These are phyloP conservation scores for Bettongia penicillata DNA, from an alignment of 2,113 vertebrate species.

Conservation along the genomic window DNA sequence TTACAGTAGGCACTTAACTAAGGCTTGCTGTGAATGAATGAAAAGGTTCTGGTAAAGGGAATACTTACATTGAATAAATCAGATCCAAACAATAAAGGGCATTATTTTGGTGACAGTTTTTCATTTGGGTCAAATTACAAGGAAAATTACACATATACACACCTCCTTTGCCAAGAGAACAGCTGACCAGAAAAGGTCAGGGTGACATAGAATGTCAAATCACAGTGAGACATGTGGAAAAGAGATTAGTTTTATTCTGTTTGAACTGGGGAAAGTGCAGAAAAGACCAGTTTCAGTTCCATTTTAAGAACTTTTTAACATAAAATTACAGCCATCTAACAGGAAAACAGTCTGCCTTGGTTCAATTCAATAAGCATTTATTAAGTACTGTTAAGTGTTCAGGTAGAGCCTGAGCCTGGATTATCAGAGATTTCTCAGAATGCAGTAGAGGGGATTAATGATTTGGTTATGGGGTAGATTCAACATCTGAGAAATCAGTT, in stretches of 20 bases:
- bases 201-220: background rate
- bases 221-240: background rate
- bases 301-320: background rate
- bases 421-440: background rate
- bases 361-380: background rate
- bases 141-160: background rate
- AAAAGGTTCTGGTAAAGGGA: background rate
- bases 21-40: background rate
- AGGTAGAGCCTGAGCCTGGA: background rate
- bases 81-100: background rate
- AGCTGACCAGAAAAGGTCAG: background rate
- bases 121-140: conserved; percentile 4
- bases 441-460: background rate
- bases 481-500: background rate
- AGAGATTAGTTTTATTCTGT: background rate
- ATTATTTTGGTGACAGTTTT: background rate
- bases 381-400: background rate
- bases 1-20: background rate
- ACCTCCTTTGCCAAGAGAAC: background rate
- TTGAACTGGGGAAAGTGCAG: background rate
- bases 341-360: background rate
- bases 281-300: background rate
- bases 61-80: background rate
- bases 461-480: background rate
- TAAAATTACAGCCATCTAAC: background rate